phyloP scores from a whole-genome alignment of 2,797 vertebrate species.

The Fistularia tabacaria region DNA sequence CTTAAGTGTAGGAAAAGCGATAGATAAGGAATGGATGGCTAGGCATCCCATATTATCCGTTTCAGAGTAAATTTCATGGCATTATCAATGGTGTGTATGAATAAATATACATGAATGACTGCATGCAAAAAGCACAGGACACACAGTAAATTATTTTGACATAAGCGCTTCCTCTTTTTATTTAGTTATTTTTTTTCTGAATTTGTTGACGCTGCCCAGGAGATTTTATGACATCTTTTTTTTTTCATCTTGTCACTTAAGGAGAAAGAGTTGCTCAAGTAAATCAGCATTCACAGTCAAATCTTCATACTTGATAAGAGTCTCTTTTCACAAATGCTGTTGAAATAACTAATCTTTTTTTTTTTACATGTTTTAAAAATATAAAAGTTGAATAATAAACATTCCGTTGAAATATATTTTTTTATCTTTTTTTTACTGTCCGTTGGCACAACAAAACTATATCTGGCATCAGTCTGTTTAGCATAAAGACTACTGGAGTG shows the following conservation, averaged over 20 bases:
- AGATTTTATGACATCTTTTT: constrained; percentile 48
- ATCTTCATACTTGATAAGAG: constrained; percentile 58
- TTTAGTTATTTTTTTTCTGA: constrained; percentile 68
- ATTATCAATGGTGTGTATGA: no score
- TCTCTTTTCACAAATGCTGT: constrained; percentile 62
- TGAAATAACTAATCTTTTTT: constrained; percentile 67
- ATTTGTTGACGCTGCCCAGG: constrained; percentile 56
- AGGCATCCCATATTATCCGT: no score
- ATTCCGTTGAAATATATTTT: constrained; percentile 81
- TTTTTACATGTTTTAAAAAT: constrained; percentile 79
- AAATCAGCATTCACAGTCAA: constrained; percentile 80
- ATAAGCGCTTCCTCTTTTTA: constrained; percentile 78
- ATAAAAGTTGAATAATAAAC: constrained; percentile 82
- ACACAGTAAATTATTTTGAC: constrained; percentile 64
- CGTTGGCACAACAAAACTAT: constrained; percentile 67
- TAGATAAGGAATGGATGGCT: no score
- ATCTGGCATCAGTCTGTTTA: constrained; percentile 61
- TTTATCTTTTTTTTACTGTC: constrained; percentile 53
- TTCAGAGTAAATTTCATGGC: no score
- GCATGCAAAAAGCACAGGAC: constrained; percentile 42
- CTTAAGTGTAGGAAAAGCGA: no score
- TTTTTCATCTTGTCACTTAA: constrained; percentile 58
- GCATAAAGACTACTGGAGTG: constrained; percentile 35
- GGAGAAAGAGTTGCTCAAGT: constrained; percentile 72
- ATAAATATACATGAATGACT: no score